Conservation (phyloP, 2,113 vertebrate species). For the Accipiter virgatus region DNA sequence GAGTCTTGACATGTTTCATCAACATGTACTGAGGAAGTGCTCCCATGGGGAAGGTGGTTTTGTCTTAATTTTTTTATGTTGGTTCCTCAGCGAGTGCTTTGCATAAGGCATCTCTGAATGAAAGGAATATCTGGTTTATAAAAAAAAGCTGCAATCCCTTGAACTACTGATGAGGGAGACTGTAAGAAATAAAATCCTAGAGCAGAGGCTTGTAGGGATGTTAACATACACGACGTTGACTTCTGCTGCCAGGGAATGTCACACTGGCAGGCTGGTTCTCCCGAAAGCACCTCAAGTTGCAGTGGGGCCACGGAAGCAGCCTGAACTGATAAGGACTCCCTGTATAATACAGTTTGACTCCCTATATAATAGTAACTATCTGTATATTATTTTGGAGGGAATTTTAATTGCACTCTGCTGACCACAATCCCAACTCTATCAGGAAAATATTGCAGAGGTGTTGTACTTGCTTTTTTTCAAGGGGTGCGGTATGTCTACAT, state of each 20-base stretch:
- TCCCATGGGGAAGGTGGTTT: background rate
- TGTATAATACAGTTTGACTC: background rate
- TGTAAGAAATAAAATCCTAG: background rate
- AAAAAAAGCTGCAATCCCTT: background rate
- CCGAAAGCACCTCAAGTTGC: background rate
- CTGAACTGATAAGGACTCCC: background rate
- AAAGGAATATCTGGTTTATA: background rate
- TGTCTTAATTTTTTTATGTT: background rate
- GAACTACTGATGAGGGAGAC: background rate
- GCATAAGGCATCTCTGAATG: background rate
- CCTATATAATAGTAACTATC: background rate
- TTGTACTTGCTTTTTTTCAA: background rate
- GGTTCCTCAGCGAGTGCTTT: background rate
- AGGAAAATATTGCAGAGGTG: background rate
- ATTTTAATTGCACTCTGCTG: background rate
- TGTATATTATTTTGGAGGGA: background rate
- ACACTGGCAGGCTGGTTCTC: background rate
- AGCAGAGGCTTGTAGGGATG: background rate
- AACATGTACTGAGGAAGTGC: slow-evolving; percentile 1
- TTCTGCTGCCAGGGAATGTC: background rate
- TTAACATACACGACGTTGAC: background rate
- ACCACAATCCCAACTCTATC: background rate
- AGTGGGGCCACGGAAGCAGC: background rate
- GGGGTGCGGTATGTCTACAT: background rate
- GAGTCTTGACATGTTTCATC: slow-evolving; percentile 44